Percentiles rank a stretch among this genome's conserved stretches.
These are phyloP conservation scores for Bovichtus variegatus DNA, from an alignment of 2,797 vertebrate genomes.

Conservation along the genomic window DNA sequence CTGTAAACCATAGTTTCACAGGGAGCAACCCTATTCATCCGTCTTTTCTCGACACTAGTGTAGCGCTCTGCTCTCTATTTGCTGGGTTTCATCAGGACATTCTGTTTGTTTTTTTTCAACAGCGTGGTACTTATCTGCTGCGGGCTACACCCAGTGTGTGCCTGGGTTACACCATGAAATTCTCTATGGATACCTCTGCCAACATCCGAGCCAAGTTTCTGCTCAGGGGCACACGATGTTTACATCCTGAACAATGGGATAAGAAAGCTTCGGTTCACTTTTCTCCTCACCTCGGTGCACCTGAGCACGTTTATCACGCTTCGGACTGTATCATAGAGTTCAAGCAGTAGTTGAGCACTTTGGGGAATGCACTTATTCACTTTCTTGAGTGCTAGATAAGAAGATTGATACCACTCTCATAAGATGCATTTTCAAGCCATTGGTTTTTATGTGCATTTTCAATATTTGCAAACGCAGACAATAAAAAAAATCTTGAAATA, in stretches of 20 bases:
- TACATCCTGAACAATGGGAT: neutral
- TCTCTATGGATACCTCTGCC: conserved; percentile 7
- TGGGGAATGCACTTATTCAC: neutral
- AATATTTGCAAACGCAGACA: no score
- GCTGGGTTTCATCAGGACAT: conserved; percentile 32
- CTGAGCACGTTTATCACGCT: neutral
- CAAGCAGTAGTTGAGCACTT: neutral
- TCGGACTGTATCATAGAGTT: neutral
- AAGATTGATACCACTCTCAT: neutral
- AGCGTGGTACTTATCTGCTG: conserved; percentile 27
- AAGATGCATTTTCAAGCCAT: no score
- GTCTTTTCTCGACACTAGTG: conserved; percentile 18
- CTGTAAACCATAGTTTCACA: conserved; percentile 7
- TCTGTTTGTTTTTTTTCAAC: conserved; percentile 35
- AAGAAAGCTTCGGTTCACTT: neutral
- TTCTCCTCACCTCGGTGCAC: conserved; percentile 1
- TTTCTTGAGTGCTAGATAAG: neutral
- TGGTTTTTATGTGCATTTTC: no score
- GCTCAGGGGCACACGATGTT: neutral
- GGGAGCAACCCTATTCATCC: conserved; percentile 17
- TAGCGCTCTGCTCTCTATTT: no score
- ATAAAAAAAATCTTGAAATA: no score
- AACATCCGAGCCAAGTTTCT: conserved; percentile 15
- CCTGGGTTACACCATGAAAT: conserved; percentile 16
- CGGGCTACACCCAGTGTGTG: conserved; percentile 21